Evolutionary conservation across 1,140 invertebrate species (phyloP).

Genomic region (Penaeus chinensis): DNA sequence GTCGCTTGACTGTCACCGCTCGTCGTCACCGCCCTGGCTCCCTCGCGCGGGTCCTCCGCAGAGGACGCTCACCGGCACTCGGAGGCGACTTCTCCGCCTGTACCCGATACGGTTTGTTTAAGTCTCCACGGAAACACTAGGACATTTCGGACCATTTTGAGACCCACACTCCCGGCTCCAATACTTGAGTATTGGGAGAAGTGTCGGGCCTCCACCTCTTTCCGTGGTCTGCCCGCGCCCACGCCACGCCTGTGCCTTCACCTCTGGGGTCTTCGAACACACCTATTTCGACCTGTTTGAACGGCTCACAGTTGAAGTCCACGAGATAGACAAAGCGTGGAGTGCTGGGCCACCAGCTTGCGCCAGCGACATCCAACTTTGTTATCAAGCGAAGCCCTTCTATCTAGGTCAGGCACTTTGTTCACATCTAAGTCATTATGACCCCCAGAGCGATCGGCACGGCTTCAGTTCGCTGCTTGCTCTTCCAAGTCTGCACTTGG

Average conservation of each 20-base stretch:
- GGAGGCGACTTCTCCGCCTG: too few species aligned
- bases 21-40: too few species aligned
- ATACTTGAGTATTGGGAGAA: slow-evolving; percentile 15
- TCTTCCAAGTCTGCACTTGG: slow-evolving; percentile 21
- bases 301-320: background rate
- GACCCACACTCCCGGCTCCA: slow-evolving; percentile 14
- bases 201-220: slow-evolving; percentile 12
- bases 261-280: background rate
- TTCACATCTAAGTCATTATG: too few species aligned
- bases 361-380: slow-evolving; percentile 1
- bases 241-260: background rate
- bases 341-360: too few species aligned
- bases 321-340: background rate
- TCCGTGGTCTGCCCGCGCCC: too few species aligned
- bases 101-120: background rate
- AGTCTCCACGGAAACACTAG: slow-evolving; percentile 1
- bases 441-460: slow-evolving; percentile 1
- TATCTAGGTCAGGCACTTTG: background rate
- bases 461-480: background rate
- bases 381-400: slow-evolving; percentile 23
- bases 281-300: too few species aligned
- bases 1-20: too few species aligned
- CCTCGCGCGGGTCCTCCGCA: too few species aligned
- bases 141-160: slow-evolving; percentile 5
- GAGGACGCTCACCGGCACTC: too few species aligned